A percentile compares a stretch with the other conserved stretches of the same genome.
Evolutionary conservation across 2,113 vertebrate species (phyloP).

Genomic region (Misgurnus anguillicaudatus): DNA sequence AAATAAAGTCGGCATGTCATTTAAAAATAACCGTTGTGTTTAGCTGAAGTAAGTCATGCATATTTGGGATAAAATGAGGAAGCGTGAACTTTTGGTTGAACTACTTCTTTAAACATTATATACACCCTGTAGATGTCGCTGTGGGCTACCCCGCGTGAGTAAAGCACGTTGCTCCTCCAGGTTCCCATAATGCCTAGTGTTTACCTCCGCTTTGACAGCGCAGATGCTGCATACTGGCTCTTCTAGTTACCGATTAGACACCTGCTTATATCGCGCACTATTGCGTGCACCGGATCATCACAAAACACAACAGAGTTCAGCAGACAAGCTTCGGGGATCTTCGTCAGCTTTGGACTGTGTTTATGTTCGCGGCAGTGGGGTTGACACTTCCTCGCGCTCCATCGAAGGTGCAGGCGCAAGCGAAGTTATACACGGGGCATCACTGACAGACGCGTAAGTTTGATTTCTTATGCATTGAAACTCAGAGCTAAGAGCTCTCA

Average conservation of each 20-base stretch:
- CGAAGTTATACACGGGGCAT: background rate
- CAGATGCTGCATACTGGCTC: conserved; percentile 22
- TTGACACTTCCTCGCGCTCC: conserved; percentile 17
- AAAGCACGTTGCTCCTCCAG: conserved; percentile 21
- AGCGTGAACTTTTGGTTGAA: too few relatives aligned
- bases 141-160: background rate
- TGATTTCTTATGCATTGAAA: background rate
- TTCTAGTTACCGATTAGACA: conserved; percentile 28
- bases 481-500: background rate
- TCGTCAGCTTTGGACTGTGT: background rate
- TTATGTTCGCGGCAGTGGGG: background rate
- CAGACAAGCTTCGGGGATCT: background rate
- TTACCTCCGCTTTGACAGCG: conserved; percentile 44
- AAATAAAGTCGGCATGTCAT: too few relatives aligned
- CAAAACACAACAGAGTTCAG: background rate
- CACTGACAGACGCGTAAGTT: background rate
- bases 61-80: too few relatives aligned
- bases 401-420: background rate
- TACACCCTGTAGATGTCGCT: conserved; percentile 45
- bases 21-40: too few relatives aligned
- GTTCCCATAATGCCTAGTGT: conserved; percentile 53
- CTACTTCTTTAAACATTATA: background rate
- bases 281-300: background rate
- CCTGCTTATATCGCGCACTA: background rate
- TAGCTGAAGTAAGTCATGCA: too few relatives aligned